Conservation (phyloP, 2,888 invertebrate genomes). For the Orthonevra nobilis region DNA sequence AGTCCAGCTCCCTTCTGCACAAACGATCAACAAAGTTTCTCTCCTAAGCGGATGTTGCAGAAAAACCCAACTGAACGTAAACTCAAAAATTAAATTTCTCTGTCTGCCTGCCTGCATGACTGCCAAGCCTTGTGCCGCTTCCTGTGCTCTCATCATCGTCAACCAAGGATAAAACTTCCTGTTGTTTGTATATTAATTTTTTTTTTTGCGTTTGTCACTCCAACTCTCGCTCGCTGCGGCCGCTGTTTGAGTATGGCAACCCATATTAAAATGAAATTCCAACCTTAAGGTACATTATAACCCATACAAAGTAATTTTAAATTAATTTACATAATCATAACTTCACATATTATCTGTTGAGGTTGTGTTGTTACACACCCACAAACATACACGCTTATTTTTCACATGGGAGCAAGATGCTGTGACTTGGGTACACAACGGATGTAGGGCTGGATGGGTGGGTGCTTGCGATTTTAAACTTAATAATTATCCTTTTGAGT, state of each 20-base stretch:
- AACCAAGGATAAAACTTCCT: conserved; percentile 53
- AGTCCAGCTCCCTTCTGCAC: no score
- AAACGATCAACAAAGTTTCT: conserved; percentile 2
- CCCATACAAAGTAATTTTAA: conserved; percentile 64
- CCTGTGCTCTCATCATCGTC: conserved; percentile 12
- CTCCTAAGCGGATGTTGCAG: neutral
- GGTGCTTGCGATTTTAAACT: conserved; percentile 34
- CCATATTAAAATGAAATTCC: conserved; percentile 54
- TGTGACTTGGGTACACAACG: conserved; percentile 1
- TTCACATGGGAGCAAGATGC: conserved; percentile 4
- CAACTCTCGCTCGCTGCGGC: neutral
- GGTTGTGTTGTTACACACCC: conserved; percentile 11
- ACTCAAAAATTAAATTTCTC: conserved; percentile 40
- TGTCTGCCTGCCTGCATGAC: neutral
- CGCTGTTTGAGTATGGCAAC: neutral
- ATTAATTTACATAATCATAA: conserved; percentile 68
- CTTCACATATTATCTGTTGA: conserved; percentile 45
- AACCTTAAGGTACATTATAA: conserved; percentile 53
- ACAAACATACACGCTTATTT: neutral
- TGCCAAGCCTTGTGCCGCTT: no score
- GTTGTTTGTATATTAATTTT: conserved; percentile 43
- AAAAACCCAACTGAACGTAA: conserved; percentile 9
- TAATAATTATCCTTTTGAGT: conserved; percentile 52
- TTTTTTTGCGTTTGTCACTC: neutral
- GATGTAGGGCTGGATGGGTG: neutral